These are phyloP conservation scores for Acrocera orbiculus DNA, from an alignment of 2,888 invertebrate genomes.

Conservation along the genomic window DNA sequence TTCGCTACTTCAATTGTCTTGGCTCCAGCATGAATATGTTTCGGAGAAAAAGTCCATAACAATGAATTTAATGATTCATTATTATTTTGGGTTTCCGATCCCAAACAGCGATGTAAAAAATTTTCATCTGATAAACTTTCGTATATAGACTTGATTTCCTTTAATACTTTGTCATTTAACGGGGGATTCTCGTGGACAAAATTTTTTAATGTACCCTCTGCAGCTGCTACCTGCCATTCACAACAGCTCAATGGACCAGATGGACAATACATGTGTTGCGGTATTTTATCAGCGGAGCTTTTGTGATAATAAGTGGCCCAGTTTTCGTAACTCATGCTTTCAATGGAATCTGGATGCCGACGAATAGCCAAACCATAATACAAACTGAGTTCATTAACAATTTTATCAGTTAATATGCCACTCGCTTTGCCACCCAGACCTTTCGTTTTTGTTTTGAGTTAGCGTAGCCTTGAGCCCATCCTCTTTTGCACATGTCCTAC, in stretches of 20 bases:
- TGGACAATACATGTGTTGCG: slow-evolving; percentile 18
- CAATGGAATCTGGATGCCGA: slow-evolving; percentile 15
- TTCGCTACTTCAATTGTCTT: slow-evolving; percentile 1
- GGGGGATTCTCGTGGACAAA: slow-evolving; percentile 2
- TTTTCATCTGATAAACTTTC: background rate
- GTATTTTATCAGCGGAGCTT: slow-evolving; percentile 17
- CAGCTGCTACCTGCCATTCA: slow-evolving; percentile 11
- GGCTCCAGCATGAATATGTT: slow-evolving; percentile 8
- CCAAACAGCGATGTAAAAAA: slow-evolving; percentile 3
- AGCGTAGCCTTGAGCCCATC: background rate
- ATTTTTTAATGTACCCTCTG: slow-evolving; percentile 3
- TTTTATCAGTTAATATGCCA: slow-evolving; percentile 15
- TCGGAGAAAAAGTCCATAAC: slow-evolving; percentile 9
- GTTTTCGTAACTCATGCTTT: slow-evolving; percentile 17
- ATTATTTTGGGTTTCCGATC: slow-evolving; percentile 10
- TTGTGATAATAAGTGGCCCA: slow-evolving; percentile 19
- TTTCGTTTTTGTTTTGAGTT: background rate
- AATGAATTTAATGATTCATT: slow-evolving; percentile 9
- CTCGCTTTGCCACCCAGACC: slow-evolving; percentile 6
- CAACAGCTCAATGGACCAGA: slow-evolving; percentile 8
- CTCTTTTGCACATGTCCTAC: background rate
- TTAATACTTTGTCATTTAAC: background rate
- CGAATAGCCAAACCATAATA: slow-evolving; percentile 20
- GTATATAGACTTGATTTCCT: slow-evolving; percentile 1
- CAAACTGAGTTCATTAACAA: slow-evolving; percentile 16